Conservation (phyloP, 2,113 vertebrate genomes). For the Bungarus multicinctus region DNA sequence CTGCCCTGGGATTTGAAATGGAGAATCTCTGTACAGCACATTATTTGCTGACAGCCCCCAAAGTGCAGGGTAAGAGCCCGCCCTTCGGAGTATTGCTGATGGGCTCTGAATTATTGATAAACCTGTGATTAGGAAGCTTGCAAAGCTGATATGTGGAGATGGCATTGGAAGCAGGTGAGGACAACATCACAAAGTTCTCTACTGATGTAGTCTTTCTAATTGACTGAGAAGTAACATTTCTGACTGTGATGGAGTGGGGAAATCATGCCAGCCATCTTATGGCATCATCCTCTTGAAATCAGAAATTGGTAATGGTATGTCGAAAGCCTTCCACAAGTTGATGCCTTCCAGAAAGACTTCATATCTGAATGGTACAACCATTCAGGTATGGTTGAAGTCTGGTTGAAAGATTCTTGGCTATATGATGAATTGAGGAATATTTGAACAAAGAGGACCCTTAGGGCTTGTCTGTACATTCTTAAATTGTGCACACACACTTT, state of each 20-base stretch:
- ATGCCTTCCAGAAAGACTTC: background rate
- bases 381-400: background rate
- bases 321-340: background rate
- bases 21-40: slow-evolving; percentile 72
- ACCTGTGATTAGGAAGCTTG: slow-evolving; percentile 76
- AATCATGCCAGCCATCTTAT: background rate
- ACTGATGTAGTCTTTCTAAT: background rate
- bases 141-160: slow-evolving; percentile 61
- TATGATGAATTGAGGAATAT: background rate
- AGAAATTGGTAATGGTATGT: background rate
- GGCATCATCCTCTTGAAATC: background rate
- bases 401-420: background rate
- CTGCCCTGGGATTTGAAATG: slow-evolving; percentile 80
- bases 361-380: background rate
- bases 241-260: background rate
- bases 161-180: slow-evolving; percentile 46
- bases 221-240: background rate
- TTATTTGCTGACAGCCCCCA: slow-evolving; percentile 75
- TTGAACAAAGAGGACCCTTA: background rate
- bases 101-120: slow-evolving; percentile 85
- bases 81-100: slow-evolving; percentile 78
- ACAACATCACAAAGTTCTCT: background rate
- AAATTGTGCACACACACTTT: background rate
- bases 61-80: slow-evolving; percentile 84
- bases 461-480: background rate